These are phyloP conservation scores for Drosophila lacicola DNA, from an alignment of 2,888 invertebrate genomes.

Conservation along the genomic window DNA sequence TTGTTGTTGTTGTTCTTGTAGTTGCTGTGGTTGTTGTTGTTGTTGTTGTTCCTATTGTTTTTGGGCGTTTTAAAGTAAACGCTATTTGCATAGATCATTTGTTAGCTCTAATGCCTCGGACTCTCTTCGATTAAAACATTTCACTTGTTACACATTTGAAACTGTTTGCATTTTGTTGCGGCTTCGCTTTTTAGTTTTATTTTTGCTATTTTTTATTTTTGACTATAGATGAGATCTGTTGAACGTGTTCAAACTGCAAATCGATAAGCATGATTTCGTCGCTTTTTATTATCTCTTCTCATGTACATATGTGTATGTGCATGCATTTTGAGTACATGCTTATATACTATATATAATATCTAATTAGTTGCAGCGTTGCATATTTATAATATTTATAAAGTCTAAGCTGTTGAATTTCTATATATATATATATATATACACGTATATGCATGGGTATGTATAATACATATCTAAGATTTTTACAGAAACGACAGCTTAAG, in stretches of 20 bases:
- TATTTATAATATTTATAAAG: not conserved
- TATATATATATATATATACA: not conserved
- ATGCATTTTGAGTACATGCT: no score
- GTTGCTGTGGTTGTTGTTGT: slow-evolving; percentile 7
- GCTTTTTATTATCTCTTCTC: slow-evolving; percentile 5
- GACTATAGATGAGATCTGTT: slow-evolving; percentile 3
- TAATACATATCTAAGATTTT: not conserved
- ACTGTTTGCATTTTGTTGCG: not conserved
- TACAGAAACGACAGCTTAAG: not conserved
- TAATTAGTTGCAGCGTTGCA: not conserved
- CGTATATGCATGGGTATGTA: not conserved
- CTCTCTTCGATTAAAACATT: not conserved
- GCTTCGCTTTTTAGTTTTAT: slow-evolving; percentile 1
- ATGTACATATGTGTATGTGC: slow-evolving; percentile 7
- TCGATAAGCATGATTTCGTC: slow-evolving; percentile 21
- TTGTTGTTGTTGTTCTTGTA: slow-evolving; percentile 7
- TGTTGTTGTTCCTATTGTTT: slow-evolving; percentile 21
- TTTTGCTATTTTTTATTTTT: slow-evolving; percentile 5
- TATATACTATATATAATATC: not conserved
- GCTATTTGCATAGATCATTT: slow-evolving; percentile 27
- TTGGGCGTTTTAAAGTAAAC: slow-evolving; percentile 29
- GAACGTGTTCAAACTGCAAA: slow-evolving; percentile 24
- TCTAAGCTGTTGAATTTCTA: slow-evolving; percentile 20
- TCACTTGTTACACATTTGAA: slow-evolving; percentile 37
- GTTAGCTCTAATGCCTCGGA: not conserved